Conservation (phyloP, 2,797 vertebrate species). For the Dicrostonyx torquatus region DNA sequence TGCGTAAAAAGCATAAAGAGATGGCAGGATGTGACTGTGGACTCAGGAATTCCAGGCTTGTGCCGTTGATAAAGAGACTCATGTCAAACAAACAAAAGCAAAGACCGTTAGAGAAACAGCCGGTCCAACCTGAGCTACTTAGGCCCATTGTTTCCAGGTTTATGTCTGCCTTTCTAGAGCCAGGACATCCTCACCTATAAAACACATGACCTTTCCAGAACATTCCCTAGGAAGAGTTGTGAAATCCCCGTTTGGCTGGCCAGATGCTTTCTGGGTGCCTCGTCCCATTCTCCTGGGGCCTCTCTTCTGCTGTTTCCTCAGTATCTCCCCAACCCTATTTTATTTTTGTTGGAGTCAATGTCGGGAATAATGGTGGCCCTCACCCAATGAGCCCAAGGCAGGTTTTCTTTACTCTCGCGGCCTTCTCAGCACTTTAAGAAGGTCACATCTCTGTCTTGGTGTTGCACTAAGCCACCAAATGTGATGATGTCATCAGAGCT, state of each 20-base stretch:
- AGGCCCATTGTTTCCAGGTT: neutral
- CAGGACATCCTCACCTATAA: neutral
- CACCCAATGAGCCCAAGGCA: neutral
- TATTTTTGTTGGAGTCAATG: neutral
- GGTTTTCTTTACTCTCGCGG: neutral
- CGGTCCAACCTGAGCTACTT: neutral
- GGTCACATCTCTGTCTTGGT: neutral
- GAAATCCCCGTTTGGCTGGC: neutral
- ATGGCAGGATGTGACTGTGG: slow-evolving; percentile 81
- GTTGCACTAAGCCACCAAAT: neutral
- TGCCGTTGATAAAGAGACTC: slow-evolving; percentile 77
- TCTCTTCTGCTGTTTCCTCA: neutral
- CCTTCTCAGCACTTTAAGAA: neutral
- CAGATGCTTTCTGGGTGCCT: too few relatives aligned
- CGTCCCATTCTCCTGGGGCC: neutral
- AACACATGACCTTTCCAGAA: neutral
- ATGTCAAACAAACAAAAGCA: slow-evolving; percentile 54
- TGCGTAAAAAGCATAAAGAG: slow-evolving; percentile 79
- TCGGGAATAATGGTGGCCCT: neutral
- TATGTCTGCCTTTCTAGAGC: slow-evolving; percentile 24
- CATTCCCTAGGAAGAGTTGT: neutral
- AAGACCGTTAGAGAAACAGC: slow-evolving; percentile 68
- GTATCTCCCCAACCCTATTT: neutral
- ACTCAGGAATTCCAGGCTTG: slow-evolving; percentile 81
- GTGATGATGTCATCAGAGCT: neutral